Evolutionary conservation across 1,140 invertebrate genomes (phyloP).

Genomic region (Drosophila ambigua): DNA sequence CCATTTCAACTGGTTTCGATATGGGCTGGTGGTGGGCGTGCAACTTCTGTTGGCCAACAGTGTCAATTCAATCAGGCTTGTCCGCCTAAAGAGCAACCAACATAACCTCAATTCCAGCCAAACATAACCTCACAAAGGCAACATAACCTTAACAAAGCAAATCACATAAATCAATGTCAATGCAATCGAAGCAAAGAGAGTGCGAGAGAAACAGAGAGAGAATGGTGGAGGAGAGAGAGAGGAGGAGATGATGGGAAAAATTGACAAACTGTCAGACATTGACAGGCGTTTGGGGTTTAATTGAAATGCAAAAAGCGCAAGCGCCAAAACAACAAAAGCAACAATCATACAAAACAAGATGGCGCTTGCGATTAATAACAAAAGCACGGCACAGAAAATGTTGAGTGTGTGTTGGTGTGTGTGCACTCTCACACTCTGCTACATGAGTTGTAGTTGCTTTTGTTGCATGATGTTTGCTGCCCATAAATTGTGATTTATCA

Average conservation of each 20-base stretch:
- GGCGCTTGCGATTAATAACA: constrained; percentile 77
- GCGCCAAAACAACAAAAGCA: constrained; percentile 68
- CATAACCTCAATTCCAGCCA: neutral
- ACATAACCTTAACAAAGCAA: constrained; percentile 43
- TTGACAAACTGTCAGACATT: constrained; percentile 83
- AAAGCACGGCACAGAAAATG: constrained; percentile 33
- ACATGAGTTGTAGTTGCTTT: neutral
- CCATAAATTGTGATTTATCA: constrained; percentile 71
- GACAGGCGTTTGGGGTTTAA: constrained; percentile 76
- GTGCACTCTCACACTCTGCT: neutral
- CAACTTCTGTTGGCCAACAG: constrained; percentile 29
- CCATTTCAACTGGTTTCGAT: constrained; percentile 1
- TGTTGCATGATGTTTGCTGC: constrained; percentile 14
- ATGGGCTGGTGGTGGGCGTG: constrained; percentile 11
- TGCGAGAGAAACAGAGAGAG: constrained; percentile 13
- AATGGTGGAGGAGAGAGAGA: neutral
- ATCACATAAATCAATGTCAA: constrained; percentile 78
- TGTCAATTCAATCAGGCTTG: constrained; percentile 18
- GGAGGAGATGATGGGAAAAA: constrained; percentile 41
- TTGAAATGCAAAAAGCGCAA: constrained; percentile 83
- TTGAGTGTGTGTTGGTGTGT: neutral
- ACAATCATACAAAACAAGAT: constrained; percentile 66
- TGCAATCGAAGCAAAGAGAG: constrained; percentile 18
- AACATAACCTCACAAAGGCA: constrained; percentile 37
- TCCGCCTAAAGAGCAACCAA: no score